Base-by-base conservation (phyloP, 92 coral and sea anemone genomes). In the Pocillopora meandrina region DNA sequence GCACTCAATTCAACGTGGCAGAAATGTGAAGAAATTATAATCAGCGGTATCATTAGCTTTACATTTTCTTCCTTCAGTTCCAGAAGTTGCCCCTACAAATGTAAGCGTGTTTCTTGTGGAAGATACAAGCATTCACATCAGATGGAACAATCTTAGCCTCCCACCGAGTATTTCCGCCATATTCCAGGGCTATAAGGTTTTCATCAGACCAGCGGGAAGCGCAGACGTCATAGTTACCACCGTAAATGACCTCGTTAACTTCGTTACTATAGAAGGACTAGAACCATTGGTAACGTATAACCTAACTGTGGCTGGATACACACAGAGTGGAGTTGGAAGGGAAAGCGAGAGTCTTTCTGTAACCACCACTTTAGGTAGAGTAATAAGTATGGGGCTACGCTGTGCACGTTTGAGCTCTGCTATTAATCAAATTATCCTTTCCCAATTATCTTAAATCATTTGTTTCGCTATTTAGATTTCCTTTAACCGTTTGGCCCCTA, bases 261-360 rank as follows among this genome's bases (percentile, higher is more conserved):
- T 12, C 19, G 79, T 65, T 31, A 79, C 10, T 65, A 19, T 92
- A 57, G 49, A 55, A 42, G 93, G 90, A 17, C 89, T 92, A 19
- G 79, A 78, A 14, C 82, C 86, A 66, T 82, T 77, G 80, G 89
- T 84, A 12, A 70, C 73, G 42, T 93, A 93, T 72, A 52, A 59
- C 59, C 66, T 93, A 13, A 65, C 87, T 2, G 91, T 93, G 16
- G 93, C 96, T 20, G 93, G 77, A 2, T 66, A 82, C 58, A 90
- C 96, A 17, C 59, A 79, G 18, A 72, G 80, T 74, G 96, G 94
- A 78, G 68, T 67, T 13, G 96, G 96, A 34, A 83, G 78, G 65
- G 75, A 35, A 16, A 85, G 77, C n/a, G 72, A 65, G 8, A n/a
- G 15, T 9, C 14, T 78, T 19, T 16, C 61, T 11, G 61, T 78